These are phyloP conservation scores for Parus major DNA, from an alignment of 2,113 vertebrate species.

Conservation along the genomic window DNA sequence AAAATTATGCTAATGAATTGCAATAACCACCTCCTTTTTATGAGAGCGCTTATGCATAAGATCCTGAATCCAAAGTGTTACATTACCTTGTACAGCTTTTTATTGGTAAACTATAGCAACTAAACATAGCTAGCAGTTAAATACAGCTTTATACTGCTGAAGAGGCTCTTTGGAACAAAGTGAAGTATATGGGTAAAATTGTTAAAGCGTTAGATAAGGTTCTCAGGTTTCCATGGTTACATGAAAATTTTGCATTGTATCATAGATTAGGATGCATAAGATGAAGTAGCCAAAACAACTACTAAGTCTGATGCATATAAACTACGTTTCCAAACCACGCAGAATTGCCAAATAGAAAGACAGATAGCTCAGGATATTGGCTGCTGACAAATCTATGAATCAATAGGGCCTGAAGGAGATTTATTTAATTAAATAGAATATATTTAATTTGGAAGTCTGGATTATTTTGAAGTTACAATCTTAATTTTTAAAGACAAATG, in stretches of 20 bases:
- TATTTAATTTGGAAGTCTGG: not conserved
- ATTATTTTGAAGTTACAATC: not conserved
- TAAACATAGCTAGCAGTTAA: not conserved
- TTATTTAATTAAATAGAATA: not conserved
- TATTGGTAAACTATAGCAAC: slow-evolving; percentile 33
- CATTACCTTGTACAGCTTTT: slow-evolving; percentile 58
- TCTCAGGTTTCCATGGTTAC: slow-evolving; percentile 76
- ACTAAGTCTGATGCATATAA: slow-evolving; percentile 46
- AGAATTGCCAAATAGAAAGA: slow-evolving; percentile 4
- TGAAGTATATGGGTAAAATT: slow-evolving; percentile 56
- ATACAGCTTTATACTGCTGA: slow-evolving; percentile 47
- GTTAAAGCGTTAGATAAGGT: slow-evolving; percentile 37
- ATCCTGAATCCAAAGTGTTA: slow-evolving; percentile 44
- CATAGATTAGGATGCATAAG: slow-evolving; percentile 65
- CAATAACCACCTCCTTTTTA: slow-evolving; percentile 56
- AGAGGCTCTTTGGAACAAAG: slow-evolving; percentile 47
- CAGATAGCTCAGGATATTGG: slow-evolving; percentile 13
- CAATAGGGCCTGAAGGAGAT: not conserved
- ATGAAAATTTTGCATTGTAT: slow-evolving; percentile 62
- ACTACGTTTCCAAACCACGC: slow-evolving; percentile 24
- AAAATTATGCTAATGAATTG: slow-evolving; percentile 72
- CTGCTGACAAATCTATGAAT: slow-evolving; percentile 39
- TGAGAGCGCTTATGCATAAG: slow-evolving; percentile 15
- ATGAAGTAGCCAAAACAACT: slow-evolving; percentile 64
- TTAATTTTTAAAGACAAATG: slow-evolving; percentile 3